Percentiles rank a stretch among this genome's conserved stretches.
phyloP scores from a whole-genome alignment of 1,140 invertebrate species.

The Homalodisca vitripennis region DNA sequence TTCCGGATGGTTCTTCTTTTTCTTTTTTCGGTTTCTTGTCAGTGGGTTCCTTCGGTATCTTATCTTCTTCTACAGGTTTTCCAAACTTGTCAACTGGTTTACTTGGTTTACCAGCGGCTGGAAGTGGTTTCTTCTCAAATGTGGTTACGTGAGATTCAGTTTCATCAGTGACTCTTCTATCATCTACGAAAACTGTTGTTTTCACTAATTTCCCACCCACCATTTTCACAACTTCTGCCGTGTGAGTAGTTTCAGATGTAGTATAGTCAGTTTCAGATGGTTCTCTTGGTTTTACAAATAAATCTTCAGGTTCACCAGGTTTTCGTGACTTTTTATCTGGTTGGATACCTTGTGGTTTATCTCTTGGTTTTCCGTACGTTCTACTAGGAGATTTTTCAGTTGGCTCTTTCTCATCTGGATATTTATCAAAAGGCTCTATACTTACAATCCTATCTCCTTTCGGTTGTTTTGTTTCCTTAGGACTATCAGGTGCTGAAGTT shows the following conservation, averaged over 20 bases:
- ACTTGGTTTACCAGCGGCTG: conserved; percentile 28
- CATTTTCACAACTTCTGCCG: conserved; percentile 33
- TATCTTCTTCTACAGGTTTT: conserved; percentile 2
- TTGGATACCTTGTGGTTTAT: background rate
- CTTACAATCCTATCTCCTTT: background rate
- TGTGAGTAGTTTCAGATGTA: conserved; percentile 7
- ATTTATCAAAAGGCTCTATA: background rate
- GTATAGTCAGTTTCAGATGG: background rate
- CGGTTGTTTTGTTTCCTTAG: background rate
- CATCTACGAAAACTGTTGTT: conserved; percentile 15
- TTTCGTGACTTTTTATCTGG: background rate
- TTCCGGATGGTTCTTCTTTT: background rate
- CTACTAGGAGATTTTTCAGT: background rate
- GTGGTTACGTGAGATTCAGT: background rate
- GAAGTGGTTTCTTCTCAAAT: background rate
- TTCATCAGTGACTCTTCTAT: conserved; percentile 8
- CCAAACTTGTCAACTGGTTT: conserved; percentile 12
- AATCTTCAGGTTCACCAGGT: conserved; percentile 10
- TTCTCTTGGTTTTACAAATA: background rate
- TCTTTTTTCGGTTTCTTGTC: background rate
- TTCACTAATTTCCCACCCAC: conserved; percentile 37
- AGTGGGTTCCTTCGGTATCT: background rate
- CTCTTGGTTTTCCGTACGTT: background rate
- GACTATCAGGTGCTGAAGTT: conserved; percentile 7
- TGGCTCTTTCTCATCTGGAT: no score